Base-by-base conservation (phyloP, 2,888 invertebrate species). In the Alcis repandata region DNA sequence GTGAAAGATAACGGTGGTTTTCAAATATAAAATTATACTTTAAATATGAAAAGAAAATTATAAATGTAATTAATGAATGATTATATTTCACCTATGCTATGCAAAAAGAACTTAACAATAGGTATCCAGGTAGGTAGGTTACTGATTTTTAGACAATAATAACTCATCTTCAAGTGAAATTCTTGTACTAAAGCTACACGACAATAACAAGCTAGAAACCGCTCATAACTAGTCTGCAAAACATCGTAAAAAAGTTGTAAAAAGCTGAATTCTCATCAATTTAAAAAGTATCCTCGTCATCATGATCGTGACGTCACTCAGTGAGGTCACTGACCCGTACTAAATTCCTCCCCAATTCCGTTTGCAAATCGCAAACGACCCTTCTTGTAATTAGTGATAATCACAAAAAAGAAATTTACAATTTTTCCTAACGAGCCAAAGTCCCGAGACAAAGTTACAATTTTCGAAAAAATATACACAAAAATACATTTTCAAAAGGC, bases 331-430 rank as follows among this genome's bases (percentile, higher is more conserved):
- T 87, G 91, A 91, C 85, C 91, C 82, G 84, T 80, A 67, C 70
- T 74, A 74, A 79, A 75, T 79, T 78, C 80, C 77, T 79, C 76
- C 80, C 79, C 80, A 77, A 52, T 72, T 73, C 71, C 73, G 71
- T 73, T 75, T 78, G 75, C 77, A 84, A 82, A 79, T 85, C 80
- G 84, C 81, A 84, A 87, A 86, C 84, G 82, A 70, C 78, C 79
- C 82, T 77, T 74, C 68, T 76, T 78, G 86, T 90, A 91, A 91
- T 91, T 90, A 90, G 89, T 87, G 90, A 90, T 89, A 86, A 89
- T 90, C 85, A 85, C 73, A 63, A 67, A 71, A 83, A 80, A 76
- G 76, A 78, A 88, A 85, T 77, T 85, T 78, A 78, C 78, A 82
- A 79, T 82, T 79, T 77, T 84, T 83, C 83, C 82, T 85, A 88